These are phyloP conservation scores for Malthinus flaveolus DNA, from an alignment of 2,888 invertebrate species.

Conservation along the genomic window DNA sequence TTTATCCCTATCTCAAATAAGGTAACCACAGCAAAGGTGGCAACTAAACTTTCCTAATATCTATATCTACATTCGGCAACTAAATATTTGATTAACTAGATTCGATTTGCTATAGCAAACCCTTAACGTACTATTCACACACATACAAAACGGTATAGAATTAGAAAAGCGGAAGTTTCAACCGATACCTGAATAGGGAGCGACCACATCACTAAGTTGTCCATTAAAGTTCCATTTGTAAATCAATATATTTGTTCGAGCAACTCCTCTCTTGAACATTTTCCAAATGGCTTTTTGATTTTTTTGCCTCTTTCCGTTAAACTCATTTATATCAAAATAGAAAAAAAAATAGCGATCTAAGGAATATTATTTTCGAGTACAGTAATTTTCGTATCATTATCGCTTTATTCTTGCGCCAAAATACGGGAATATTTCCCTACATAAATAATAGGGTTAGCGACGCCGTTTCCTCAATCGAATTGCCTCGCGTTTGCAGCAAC, in stretches of 20 bases:
- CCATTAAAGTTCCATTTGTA: slow-evolving; percentile 29
- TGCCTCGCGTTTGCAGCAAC: slow-evolving; percentile 29
- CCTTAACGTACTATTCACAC: neutral
- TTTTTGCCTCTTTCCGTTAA: neutral
- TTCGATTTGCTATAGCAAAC: slow-evolving; percentile 2
- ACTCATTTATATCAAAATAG: neutral
- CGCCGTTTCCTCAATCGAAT: slow-evolving; percentile 33
- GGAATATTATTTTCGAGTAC: too few relatives aligned
- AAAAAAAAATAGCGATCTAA: too few relatives aligned
- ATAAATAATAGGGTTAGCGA: slow-evolving; percentile 36
- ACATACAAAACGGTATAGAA: neutral
- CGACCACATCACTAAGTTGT: slow-evolving; percentile 24
- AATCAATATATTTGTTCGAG: slow-evolving; percentile 28
- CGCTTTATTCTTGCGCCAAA: slow-evolving; percentile 27
- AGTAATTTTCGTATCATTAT: slow-evolving; percentile 14
- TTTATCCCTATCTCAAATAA: slow-evolving; percentile 35
- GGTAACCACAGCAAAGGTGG: slow-evolving; percentile 30
- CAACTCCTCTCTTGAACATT: slow-evolving; percentile 16
- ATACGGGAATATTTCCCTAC: slow-evolving; percentile 27
- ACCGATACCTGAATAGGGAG: slow-evolving; percentile 21
- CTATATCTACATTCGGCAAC: slow-evolving; percentile 22
- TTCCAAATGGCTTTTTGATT: slow-evolving; percentile 20
- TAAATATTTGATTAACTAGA: slow-evolving; percentile 27
- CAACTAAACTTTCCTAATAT: slow-evolving; percentile 21
- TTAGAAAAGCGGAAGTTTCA: slow-evolving; percentile 4